phyloP scores from a whole-genome alignment of 2,113 vertebrate genomes.

The Pholis gunnellus region DNA sequence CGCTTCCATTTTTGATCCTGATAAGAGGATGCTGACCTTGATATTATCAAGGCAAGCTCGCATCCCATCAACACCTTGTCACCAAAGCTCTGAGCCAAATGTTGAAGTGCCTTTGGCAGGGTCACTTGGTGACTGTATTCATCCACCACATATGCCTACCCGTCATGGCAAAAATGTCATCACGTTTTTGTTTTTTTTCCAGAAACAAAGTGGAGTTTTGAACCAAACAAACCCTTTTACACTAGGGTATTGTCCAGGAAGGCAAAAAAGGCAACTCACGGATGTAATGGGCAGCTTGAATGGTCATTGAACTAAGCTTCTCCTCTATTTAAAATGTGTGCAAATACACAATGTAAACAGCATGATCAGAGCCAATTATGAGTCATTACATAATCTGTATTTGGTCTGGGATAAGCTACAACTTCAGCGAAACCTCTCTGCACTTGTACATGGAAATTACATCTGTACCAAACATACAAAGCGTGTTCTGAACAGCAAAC shows the following conservation, averaged over 20 bases:
- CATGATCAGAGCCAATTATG: neutral
- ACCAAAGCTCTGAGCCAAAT: conserved; percentile 50
- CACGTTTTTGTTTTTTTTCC: neutral
- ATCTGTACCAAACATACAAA: too few species aligned
- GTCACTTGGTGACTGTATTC: conserved; percentile 49
- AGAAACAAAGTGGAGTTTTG: conserved; percentile 5
- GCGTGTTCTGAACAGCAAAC: too few species aligned
- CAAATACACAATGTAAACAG: neutral
- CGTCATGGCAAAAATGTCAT: conserved; percentile 36
- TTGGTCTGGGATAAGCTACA: neutral
- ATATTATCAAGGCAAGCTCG: conserved; percentile 55
- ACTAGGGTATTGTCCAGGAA: neutral
- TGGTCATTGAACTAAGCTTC: neutral
- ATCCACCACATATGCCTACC: conserved; percentile 50
- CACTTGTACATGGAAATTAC: neutral
- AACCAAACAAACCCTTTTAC: conserved; percentile 4
- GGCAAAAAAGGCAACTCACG: neutral
- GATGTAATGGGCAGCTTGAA: neutral
- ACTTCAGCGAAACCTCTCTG: neutral
- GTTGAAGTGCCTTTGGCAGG: conserved; percentile 60
- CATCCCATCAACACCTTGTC: conserved; percentile 70
- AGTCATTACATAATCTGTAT: neutral
- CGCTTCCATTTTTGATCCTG: conserved; percentile 20
- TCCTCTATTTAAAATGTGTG: neutral
- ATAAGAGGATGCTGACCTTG: conserved; percentile 56